phyloP scores from a whole-genome alignment of 2,888 invertebrate species.

The Drosophila acutilabella region DNA sequence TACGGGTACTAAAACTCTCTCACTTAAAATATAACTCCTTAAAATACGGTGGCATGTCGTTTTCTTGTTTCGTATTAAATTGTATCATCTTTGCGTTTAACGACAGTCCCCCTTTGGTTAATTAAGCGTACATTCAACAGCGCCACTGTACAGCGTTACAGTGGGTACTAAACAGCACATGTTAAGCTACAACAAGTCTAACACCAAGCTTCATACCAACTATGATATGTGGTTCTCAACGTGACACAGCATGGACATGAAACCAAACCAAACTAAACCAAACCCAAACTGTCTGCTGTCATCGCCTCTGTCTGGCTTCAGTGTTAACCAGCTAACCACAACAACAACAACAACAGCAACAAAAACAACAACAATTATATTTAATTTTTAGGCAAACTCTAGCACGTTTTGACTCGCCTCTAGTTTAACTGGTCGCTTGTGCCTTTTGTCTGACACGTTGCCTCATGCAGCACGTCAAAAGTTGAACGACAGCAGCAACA shows the following conservation, averaged over 20 bases:
- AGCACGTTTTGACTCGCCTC: conserved; percentile 57
- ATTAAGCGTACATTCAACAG: background rate
- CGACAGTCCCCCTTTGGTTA: background rate
- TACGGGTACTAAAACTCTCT: too few species aligned
- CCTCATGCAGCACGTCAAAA: conserved; percentile 76
- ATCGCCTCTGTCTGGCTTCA: conserved; percentile 51
- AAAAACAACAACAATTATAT: conserved; percentile 69
- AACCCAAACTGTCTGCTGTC: conserved; percentile 49
- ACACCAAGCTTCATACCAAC: conserved; percentile 31
- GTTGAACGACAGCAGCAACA: conserved; percentile 77
- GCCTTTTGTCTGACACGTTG: conserved; percentile 61
- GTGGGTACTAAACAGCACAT: conserved; percentile 30
- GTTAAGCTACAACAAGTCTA: conserved; percentile 42
- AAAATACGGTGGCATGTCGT: background rate
- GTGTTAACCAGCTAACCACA: conserved; percentile 63
- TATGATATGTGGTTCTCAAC: conserved; percentile 65
- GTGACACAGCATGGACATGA: conserved; percentile 36
- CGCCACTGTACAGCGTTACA: conserved; percentile 6
- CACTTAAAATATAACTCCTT: too few species aligned
- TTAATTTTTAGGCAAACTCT: conserved; percentile 76
- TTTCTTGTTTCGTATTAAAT: background rate
- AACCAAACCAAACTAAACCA: conserved; percentile 12
- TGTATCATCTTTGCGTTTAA: background rate
- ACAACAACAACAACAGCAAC: conserved; percentile 37
- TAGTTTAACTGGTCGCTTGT: conserved; percentile 40